These are phyloP conservation scores for Pedetes capensis DNA, from an alignment of 2,113 vertebrate genomes.

Conservation along the genomic window DNA sequence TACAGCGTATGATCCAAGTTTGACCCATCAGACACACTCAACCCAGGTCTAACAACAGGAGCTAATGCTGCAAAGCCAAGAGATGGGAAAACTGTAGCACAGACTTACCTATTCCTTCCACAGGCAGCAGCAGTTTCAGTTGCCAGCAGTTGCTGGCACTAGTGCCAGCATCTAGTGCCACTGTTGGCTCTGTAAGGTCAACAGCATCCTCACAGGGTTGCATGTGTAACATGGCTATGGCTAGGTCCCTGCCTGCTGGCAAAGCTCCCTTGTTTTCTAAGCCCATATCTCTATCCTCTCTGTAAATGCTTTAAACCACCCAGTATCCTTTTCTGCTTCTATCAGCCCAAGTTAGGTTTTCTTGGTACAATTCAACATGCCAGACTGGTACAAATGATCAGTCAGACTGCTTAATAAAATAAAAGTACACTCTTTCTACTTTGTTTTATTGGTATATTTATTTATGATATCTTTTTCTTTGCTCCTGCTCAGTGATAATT, in stretches of 20 bases:
- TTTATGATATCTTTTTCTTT: neutral
- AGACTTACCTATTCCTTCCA: neutral
- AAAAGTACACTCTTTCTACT: neutral
- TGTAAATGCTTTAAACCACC: neutral
- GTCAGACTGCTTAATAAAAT: slow-evolving; percentile 31
- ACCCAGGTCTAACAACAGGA: too few relatives aligned
- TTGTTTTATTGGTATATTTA: slow-evolving; percentile 50
- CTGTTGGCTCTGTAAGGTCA: neutral
- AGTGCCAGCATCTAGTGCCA: neutral
- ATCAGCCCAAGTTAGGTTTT: neutral
- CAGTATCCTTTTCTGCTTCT: neutral
- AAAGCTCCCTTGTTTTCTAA: neutral
- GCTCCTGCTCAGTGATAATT: slow-evolving; percentile 3
- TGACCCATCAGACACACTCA: too few relatives aligned
- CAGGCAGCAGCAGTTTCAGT: neutral
- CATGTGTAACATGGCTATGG: neutral
- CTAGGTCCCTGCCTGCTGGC: neutral
- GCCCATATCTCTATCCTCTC: neutral
- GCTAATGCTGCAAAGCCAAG: neutral
- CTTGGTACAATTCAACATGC: neutral
- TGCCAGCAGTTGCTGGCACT: too few relatives aligned
- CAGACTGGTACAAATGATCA: neutral
- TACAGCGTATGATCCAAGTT: too few relatives aligned
- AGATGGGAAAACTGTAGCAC: neutral
- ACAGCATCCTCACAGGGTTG: neutral